Evolutionary conservation across 30 jellyfish, hydroid and myxozoan species (phyloP), one percentile per base, ranked within the genome.

Genomic region (Aurelia aurita complex sp. Pacific): DNA sequence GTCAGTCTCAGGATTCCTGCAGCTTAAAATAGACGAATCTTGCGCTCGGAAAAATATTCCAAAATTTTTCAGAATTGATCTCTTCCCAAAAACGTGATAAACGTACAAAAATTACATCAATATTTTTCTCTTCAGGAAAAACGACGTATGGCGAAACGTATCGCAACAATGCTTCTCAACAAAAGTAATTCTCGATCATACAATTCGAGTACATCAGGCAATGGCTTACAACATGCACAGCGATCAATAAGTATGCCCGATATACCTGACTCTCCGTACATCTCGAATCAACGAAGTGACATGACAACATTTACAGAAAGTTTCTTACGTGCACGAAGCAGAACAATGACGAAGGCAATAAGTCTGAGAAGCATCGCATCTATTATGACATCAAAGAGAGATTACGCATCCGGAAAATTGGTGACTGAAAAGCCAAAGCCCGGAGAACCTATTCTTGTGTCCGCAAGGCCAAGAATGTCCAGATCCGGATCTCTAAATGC

Each of bases 61-160:
- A 2, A 38, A 0, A 38, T 2, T 38, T 38, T 38, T 5, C 5
- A 2, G 5, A 38, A 38, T 38, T 38, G 50, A 38, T 38, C 50
- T 38, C 50, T 38, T 38, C 50, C 50, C 50, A 38, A 5, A 38
- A 38, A 38, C 3, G 3, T 5, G 50, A 23, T 23, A 23, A 23
- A 23, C 29, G 3, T 0, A 5, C 5, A 38, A 67, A 67, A 67
- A 15, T 60, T 15, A 19, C 4, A 2, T 10, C 5, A 60, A 60
- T 85, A 19, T 55, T 59, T 61, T 35, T 13, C 10, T 60, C 57
- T 29, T 11, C 90, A 91, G 98, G 98, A 92, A 86, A 92, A 92
- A 42, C 84, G 90, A 53, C 96, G 96, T 0, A 92, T 92, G 98
- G 96, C 96, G 9, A 73, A 90, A 35, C 78, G 94, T 36, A 75